Percentiles rank a stretch among this genome's conserved stretches.
Evolutionary conservation across 2,888 invertebrate species (phyloP).

Genomic region (Morpho achilles): DNA sequence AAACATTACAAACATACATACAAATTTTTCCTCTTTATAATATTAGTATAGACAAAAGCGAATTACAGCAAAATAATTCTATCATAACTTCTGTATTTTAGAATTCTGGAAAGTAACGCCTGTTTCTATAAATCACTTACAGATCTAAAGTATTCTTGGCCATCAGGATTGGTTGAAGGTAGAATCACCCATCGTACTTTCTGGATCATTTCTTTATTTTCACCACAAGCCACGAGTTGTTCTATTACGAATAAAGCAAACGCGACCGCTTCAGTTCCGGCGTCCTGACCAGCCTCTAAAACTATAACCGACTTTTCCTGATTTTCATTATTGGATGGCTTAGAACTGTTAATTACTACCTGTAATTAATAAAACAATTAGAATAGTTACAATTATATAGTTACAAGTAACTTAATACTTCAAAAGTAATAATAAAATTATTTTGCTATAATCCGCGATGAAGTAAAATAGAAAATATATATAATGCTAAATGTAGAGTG

Average conservation of each 20-base stretch:
- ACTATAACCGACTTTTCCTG: conserved; percentile 46
- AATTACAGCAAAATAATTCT: no score
- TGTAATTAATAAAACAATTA: conserved; percentile 16
- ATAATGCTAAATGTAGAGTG: no score
- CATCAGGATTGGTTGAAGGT: conserved; percentile 63
- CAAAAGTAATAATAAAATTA: no score
- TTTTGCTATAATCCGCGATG: no score
- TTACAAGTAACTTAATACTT: no score
- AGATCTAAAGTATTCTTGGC: conserved; percentile 51
- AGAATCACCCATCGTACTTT: conserved; percentile 57
- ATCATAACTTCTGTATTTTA: no score
- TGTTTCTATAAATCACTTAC: conserved; percentile 35
- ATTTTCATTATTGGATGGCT: conserved; percentile 7
- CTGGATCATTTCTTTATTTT: conserved; percentile 44
- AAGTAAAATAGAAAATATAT: no score
- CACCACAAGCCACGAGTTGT: conserved; percentile 57
- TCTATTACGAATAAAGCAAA: conserved; percentile 55
- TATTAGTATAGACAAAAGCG: no score
- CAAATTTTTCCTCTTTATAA: no score
- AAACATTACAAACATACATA: no score
- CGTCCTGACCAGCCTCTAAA: conserved; percentile 62
- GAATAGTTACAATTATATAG: no score
- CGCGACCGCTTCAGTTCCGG: conserved; percentile 44
- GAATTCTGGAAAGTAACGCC: no score
- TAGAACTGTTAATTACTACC: conserved; percentile 30